Conservation (phyloP, 1,140 invertebrate species). For the Drosophila micromelanica region DNA sequence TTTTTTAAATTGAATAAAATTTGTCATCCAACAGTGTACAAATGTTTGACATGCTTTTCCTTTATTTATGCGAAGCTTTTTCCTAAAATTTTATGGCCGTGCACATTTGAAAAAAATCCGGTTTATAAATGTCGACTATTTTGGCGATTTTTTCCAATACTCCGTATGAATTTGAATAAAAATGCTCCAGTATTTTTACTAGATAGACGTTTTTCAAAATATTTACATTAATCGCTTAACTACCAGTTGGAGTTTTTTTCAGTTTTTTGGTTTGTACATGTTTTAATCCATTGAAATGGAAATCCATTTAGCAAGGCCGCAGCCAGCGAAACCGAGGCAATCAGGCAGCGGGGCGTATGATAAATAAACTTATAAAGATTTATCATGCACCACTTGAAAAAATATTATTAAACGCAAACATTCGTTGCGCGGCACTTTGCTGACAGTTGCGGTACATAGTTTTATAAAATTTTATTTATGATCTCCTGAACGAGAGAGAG, state of each 20-base stretch:
- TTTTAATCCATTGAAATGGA: slow-evolving; percentile 46
- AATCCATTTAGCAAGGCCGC: slow-evolving; percentile 56
- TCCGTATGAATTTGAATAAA: slow-evolving; percentile 16
- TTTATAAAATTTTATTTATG: slow-evolving; percentile 60
- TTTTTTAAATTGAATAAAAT: slow-evolving; percentile 43
- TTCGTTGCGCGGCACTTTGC: not conserved
- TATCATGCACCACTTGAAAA: slow-evolving; percentile 45
- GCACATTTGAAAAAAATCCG: slow-evolving; percentile 13
- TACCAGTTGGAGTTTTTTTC: slow-evolving; percentile 17
- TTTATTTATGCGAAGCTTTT: slow-evolving; percentile 9
- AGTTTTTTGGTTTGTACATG: slow-evolving; percentile 19
- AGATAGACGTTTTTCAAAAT: slow-evolving; percentile 33
- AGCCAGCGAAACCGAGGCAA: slow-evolving; percentile 6
- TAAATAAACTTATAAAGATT: slow-evolving; percentile 56
- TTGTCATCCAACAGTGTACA: slow-evolving; percentile 10
- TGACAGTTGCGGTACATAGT: slow-evolving; percentile 38
- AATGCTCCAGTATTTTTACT: not conserved
- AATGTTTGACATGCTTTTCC: slow-evolving; percentile 20
- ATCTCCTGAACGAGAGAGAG: slow-evolving; percentile 10
- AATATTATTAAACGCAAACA: slow-evolving; percentile 46
- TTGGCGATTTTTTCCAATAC: slow-evolving; percentile 15
- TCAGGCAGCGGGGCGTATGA: slow-evolving; percentile 38
- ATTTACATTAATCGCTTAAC: slow-evolving; percentile 44
- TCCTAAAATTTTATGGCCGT: slow-evolving; percentile 14
- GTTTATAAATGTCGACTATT: slow-evolving; percentile 4